Conservation (phyloP, 2,797 vertebrate species). For the Nannoperca obscura region DNA sequence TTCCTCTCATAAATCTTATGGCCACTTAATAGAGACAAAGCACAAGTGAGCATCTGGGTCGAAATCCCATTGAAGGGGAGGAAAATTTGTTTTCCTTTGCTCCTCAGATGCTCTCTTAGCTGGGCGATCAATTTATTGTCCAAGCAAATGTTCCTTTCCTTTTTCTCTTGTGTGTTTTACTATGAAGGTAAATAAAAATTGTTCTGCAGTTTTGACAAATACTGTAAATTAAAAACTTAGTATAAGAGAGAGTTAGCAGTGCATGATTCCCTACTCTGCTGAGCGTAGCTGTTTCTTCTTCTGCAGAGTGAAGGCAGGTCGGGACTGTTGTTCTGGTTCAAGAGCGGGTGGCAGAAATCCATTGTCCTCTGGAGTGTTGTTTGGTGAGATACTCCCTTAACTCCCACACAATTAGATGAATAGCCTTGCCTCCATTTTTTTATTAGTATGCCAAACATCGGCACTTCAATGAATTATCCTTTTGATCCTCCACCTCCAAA, state of each 20-base stretch:
- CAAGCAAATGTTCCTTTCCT: slow-evolving; percentile 37
- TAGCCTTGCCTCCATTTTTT: slow-evolving; percentile 6
- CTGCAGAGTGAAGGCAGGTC: slow-evolving; percentile 2
- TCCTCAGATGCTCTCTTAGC: slow-evolving; percentile 20
- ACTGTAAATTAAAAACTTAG: slow-evolving; percentile 31
- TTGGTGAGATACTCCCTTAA: slow-evolving; percentile 23
- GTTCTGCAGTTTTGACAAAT: slow-evolving; percentile 26
- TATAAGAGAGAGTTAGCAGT: slow-evolving; percentile 20
- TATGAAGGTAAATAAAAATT: slow-evolving; percentile 11
- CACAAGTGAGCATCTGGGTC: slow-evolving; percentile 50
- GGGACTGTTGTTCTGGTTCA: slow-evolving; percentile 17
- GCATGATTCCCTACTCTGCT: slow-evolving; percentile 16
- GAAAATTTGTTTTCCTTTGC: slow-evolving; percentile 51
- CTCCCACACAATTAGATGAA: slow-evolving; percentile 35
- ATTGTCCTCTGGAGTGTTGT: slow-evolving; percentile 11
- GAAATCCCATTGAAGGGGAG: slow-evolving; percentile 47
- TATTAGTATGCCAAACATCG: slow-evolving; percentile 26
- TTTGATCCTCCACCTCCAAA: slow-evolving; percentile 22
- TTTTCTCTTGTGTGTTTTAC: slow-evolving; percentile 10
- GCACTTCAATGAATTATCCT: background rate
- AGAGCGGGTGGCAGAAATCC: slow-evolving; percentile 9
- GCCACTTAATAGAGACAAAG: slow-evolving; percentile 69
- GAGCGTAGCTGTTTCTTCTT: slow-evolving; percentile 24
- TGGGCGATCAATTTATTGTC: slow-evolving; percentile 54
- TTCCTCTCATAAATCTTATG: slow-evolving; percentile 66